Conservation (phyloP, 1,140 invertebrate genomes). For the Calliopsis andreniformis region DNA sequence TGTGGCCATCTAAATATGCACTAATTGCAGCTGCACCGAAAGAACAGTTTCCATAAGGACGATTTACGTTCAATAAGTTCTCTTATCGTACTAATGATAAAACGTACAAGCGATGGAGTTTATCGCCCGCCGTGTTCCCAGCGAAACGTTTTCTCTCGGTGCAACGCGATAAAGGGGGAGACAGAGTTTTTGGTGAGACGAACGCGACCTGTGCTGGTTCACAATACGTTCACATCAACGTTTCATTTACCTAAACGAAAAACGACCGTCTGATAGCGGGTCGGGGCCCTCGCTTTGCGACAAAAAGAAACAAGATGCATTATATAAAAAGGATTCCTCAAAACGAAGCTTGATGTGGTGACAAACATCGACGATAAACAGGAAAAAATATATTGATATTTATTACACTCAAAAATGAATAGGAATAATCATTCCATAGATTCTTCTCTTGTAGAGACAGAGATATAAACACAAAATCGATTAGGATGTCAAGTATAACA, state of each 20-base stretch:
- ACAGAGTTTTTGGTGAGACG: not conserved
- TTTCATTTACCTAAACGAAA: constrained; percentile 81
- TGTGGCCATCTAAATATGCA: constrained; percentile 12
- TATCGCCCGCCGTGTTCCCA: no score
- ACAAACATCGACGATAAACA: not conserved
- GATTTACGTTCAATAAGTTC: not conserved
- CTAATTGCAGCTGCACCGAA: not conserved
- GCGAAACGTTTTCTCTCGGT: not conserved
- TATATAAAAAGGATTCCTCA: not conserved
- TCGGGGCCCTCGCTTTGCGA: constrained; percentile 78
- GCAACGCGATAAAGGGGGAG: not conserved
- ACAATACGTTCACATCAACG: constrained; percentile 55
- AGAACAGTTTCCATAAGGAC: not conserved
- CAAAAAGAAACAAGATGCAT: constrained; percentile 63
- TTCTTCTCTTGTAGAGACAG: no score
- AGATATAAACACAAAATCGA: not conserved
- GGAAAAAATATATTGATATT: not conserved
- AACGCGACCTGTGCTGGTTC: constrained; percentile 8
- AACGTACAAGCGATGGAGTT: not conserved
- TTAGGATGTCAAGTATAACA: not conserved
- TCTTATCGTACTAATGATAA: not conserved
- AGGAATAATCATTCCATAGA: no score
- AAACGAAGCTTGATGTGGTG: constrained; percentile 17
- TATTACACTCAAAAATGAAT: no score
- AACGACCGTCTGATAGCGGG: constrained; percentile 80